Evolutionary conservation across 2,888 invertebrate species (phyloP).

Genomic region (Cerastis leucographa): DNA sequence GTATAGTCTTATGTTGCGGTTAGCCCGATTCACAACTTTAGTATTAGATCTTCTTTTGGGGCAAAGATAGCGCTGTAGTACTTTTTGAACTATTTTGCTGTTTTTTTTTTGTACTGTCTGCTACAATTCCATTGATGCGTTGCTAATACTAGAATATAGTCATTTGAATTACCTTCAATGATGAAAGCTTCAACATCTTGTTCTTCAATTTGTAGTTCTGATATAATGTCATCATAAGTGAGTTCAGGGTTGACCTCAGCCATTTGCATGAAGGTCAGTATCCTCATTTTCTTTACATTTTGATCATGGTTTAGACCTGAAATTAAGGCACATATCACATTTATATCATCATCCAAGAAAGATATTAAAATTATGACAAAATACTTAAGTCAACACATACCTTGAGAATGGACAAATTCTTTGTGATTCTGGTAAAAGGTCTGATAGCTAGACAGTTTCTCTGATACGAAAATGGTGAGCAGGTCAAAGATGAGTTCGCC

Average conservation of each 20-base stretch:
- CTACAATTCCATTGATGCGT: neutral
- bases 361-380: neutral
- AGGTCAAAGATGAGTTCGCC: conserved; percentile 98
- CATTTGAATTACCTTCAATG: conserved; percentile 94
- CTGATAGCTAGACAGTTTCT: conserved; percentile 97
- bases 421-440: conserved; percentile 98
- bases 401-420: conserved; percentile 95
- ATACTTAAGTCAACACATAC: conserved; percentile 67
- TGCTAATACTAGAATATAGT: neutral
- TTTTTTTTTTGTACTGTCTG: too few species aligned
- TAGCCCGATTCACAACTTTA: too few species aligned
- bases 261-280: conserved; percentile 99
- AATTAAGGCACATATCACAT: conserved; percentile 16
- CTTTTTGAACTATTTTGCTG: too few species aligned
- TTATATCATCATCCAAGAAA: neutral
- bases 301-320: conserved; percentile 97
- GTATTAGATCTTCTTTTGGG: too few species aligned
- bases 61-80: too few species aligned
- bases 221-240: conserved; percentile 96
- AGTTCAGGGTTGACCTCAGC: conserved; percentile 98
- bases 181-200: conserved; percentile 98
- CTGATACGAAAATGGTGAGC: conserved; percentile 98
- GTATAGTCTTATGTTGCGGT: too few species aligned
- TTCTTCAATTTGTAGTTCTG: conserved; percentile 96
- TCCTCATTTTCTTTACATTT: conserved; percentile 98